Base-by-base conservation (phyloP, 2,888 invertebrate genomes). In the Trissolcus brochymenae region DNA sequence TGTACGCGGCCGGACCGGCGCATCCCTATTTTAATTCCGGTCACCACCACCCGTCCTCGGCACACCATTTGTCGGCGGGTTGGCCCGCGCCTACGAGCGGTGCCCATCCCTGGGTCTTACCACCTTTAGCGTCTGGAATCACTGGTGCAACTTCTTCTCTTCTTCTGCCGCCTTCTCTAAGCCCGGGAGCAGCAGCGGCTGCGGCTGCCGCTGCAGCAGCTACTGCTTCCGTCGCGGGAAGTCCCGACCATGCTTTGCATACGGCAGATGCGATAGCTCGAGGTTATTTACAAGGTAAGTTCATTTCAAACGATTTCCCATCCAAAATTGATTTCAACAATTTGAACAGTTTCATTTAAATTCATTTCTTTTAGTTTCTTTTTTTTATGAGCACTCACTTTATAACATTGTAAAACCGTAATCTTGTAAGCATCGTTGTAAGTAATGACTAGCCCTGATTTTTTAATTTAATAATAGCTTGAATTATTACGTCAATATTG, bases 21-120 rank as follows among this genome's bases (percentile, higher is more conserved):
- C 94, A 94, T 81, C 94, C 95, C 0, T 93, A 93, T 84, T 92
- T 92, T 49, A 91, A 91, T 68, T 90, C 91, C 21, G 90, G 90
- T 0, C 90, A 90, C 13, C 90, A 90, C 0, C 91, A 92, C 89
- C 90, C 90, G 50, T 89, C 90, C 46, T 91, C 91, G 57, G 91
- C 91, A 64, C 92, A 92, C 89, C 92, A 91, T 85, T 93, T 89
- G 93, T 92, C 89, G 0, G 90, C 90, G 0, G 91, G 92, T 13
- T 81, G 81, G 81, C 70, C 81, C 2, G 74, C 84, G 90, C 88
- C 76, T 6, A 81, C 82, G 46, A 79, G 82, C n/a, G 82, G 83
- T 1, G 86, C 84, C 29, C 88, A 88, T 50, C 87, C 87, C 16
- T 88, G 88, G 86, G 86, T 88, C 71, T 78, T 86, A 61, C 87